These are phyloP conservation scores for Pantherophis alleghaniensis DNA, from an alignment of 2,797 vertebrate species.

Conservation along the genomic window DNA sequence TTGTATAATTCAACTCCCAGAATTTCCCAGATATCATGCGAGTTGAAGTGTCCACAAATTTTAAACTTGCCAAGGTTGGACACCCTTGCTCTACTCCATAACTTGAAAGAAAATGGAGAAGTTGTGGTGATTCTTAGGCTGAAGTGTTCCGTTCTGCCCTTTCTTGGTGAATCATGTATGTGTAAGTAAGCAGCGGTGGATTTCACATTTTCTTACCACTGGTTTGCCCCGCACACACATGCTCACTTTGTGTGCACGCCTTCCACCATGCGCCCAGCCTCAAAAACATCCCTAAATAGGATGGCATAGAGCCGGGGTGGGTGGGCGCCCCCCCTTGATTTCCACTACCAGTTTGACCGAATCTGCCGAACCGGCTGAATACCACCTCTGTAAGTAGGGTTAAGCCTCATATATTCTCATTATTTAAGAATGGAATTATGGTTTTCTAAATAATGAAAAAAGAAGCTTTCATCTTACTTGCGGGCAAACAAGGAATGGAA, in stretches of 20 bases:
- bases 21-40: background rate
- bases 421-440: background rate
- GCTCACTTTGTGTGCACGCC: accelerated
- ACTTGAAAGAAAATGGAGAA: background rate
- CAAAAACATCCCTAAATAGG: too few relatives aligned
- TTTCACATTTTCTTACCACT: too few relatives aligned
- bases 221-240: too few relatives aligned
- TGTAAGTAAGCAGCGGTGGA: too few relatives aligned
- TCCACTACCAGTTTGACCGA: too few relatives aligned
- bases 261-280: too few relatives aligned
- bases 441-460: background rate
- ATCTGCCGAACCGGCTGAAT: too few relatives aligned
- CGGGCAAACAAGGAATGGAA: background rate
- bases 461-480: background rate
- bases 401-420: background rate
- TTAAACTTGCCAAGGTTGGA: background rate
- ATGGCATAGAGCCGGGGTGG: too few relatives aligned
- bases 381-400: background rate
- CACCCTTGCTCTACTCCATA: background rate
- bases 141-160: background rate
- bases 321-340: too few relatives aligned
- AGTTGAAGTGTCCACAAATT: background rate
- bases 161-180: background rate
- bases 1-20: background rate
- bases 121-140: background rate